Evolutionary conservation across 2,113 vertebrate genomes (phyloP).

Genomic region (Mus musculus): GRCm39 chr3:38353001-38353500

Average conservation of each 20-base stretch:
- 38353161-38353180: background rate
- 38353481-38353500: background rate
- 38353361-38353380: background rate
- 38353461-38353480: background rate
- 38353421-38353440: background rate
- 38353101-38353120: background rate
- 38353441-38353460: background rate
- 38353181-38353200: background rate
- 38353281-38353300: background rate
- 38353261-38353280: background rate
- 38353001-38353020: too few species aligned
- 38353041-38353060: too few species aligned
- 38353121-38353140: background rate
- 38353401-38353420: background rate
- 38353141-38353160: background rate
- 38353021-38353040: too few species aligned
- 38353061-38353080: background rate
- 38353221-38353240: too few species aligned
- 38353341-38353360: background rate
- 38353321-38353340: background rate
- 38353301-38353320: background rate
- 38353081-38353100: background rate
- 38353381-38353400: background rate
- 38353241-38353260: background rate
- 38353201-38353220: background rate